Conservation (phyloP, 2,797 vertebrate genomes). For the Vespertilio murinus region DNA sequence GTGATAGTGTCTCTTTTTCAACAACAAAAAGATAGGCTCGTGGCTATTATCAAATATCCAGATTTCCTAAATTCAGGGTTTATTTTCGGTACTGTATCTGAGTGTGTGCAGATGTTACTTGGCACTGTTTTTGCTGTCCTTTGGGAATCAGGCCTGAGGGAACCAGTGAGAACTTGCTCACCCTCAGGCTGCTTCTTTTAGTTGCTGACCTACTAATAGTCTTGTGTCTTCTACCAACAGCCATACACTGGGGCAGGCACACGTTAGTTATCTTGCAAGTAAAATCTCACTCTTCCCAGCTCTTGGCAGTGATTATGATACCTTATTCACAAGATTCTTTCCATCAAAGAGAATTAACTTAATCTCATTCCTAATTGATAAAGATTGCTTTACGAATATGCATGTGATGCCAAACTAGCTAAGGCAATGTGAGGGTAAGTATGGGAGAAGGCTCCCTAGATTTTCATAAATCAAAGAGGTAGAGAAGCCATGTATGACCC, state of each 20-base stretch:
- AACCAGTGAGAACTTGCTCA: not conserved
- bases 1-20: not conserved
- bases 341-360: not conserved
- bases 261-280: not conserved
- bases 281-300: not conserved
- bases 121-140: not conserved
- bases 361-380: not conserved
- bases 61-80: not conserved
- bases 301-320: not conserved
- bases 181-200: not conserved
- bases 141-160: not conserved
- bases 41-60: not conserved
- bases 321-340: not conserved
- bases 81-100: not conserved
- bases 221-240: not conserved
- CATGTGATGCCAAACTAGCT: not conserved
- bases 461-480: not conserved
- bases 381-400: not conserved
- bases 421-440: not conserved
- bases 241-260: not conserved
- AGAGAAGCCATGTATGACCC: not conserved
- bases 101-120: not conserved
- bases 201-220: not conserved
- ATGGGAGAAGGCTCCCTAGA: not conserved
- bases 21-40: not conserved